These are phyloP conservation scores for Bombus cullumanus DNA, from an alignment of 1,140 invertebrate genomes.

Conservation along the genomic window DNA sequence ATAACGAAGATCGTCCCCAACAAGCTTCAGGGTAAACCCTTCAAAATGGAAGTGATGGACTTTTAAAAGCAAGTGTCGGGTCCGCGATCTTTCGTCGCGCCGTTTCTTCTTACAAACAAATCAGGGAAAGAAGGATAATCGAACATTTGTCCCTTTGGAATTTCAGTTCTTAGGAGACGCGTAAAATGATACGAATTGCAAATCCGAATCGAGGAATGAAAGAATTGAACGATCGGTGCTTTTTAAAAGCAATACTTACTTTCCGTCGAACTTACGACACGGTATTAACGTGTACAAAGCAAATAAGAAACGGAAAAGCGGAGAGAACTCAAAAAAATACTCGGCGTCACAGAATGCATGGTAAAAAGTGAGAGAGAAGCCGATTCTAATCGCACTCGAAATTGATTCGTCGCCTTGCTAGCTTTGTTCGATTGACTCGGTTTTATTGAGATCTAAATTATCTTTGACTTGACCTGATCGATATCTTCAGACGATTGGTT, in stretches of 20 bases:
- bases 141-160: constrained; percentile 3
- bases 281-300: background rate
- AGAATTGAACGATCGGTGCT: constrained; percentile 16
- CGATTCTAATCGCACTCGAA: background rate
- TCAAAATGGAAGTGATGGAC: constrained; percentile 83
- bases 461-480: constrained; percentile 16
- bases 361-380: background rate
- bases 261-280: constrained; percentile 15
- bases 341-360: background rate
- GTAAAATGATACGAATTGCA: constrained; percentile 22
- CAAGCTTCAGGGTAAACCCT: constrained; percentile 76
- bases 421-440: constrained; percentile 23
- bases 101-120: background rate
- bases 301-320: background rate
- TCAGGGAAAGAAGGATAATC: constrained; percentile 1
- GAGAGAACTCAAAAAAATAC: background rate
- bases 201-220: background rate
- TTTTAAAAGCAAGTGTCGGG: constrained; percentile 65
- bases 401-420: constrained; percentile 23
- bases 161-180: background rate
- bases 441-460: background rate
- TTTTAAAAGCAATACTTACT: constrained; percentile 39
- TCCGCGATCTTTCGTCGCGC: background rate
- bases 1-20: constrained; percentile 72
- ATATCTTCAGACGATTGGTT: background rate